Evolutionary conservation across 2,113 vertebrate genomes (phyloP).

Genomic region (Oreocharis arfaki): DNA sequence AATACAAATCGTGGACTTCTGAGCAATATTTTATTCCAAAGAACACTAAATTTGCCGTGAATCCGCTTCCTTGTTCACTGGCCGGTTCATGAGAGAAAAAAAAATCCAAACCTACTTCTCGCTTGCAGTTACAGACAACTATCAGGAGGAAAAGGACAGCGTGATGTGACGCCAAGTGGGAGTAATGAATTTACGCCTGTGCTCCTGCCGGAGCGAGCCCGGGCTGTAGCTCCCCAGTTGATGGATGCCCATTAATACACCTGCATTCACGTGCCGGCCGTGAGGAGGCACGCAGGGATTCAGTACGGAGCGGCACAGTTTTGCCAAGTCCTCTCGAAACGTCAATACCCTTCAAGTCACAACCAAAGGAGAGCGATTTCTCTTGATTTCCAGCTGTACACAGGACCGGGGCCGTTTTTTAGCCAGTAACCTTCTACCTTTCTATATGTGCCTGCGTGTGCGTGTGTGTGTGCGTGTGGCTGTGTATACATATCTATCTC

Average conservation of each 20-base stretch:
- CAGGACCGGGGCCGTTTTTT: slow-evolving; percentile 63
- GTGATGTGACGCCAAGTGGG: not conserved
- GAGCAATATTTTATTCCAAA: slow-evolving; percentile 4
- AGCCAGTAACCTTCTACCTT: slow-evolving; percentile 76
- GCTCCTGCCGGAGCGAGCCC: not conserved
- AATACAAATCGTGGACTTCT: not conserved
- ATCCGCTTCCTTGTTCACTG: not conserved
- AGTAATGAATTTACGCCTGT: slow-evolving; percentile 34
- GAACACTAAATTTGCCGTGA: not conserved
- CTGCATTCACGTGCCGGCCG: slow-evolving; percentile 45
- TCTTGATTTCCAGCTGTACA: slow-evolving; percentile 63
- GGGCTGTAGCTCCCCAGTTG: not conserved
- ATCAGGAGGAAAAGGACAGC: not conserved
- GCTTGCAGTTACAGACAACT: not conserved
- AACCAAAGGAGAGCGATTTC: slow-evolving; percentile 33
- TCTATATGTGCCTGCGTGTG: slow-evolving; percentile 64
- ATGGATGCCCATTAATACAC: slow-evolving; percentile 46
- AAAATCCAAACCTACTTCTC: not conserved
- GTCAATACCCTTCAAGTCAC: slow-evolving; percentile 47
- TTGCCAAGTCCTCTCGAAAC: slow-evolving; percentile 47
- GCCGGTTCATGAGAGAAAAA: not conserved
- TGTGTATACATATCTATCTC: slow-evolving; percentile 60
- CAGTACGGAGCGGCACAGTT: slow-evolving; percentile 1
- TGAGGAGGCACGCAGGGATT: slow-evolving; percentile 5
- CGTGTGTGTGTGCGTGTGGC: slow-evolving; percentile 52